Base-by-base conservation (phyloP, 2,797 vertebrate species). In the Phalanger gymnotis region DNA sequence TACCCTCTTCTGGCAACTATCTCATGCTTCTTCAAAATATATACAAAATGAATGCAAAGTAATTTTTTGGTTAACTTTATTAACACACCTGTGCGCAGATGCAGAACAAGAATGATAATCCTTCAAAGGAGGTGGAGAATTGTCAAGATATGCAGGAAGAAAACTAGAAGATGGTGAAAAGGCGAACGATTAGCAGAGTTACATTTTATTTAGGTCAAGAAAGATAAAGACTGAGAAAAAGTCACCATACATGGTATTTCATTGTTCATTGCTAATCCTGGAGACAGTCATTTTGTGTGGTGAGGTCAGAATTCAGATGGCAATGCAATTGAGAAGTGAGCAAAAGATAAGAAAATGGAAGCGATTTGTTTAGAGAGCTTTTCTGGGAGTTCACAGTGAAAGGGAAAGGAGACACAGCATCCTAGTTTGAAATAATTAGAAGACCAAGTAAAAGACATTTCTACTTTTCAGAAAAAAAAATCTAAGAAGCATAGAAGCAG, bases 161-260 rank as follows among this genome's bases (percentile, higher is more conserved):
- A 90, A 92, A 27, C 31, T 16, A 61, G 16, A 16, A 28, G 13
- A 47, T 12, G 13, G 3, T 19, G n/a, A 92, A 58, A 93, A 13
- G 81, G 11, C 30, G 54, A 52, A 12, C 30, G 16, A 81, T 73
- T 12, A 90, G 90, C 28, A 30, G 1, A 34, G 31, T 57, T 52
- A 54, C 57, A 40, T 91, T 52, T 52, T 28, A 87, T 57, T 90
- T 58, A 87, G 10, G 25, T 73, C 6, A 89, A 87, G 52, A 40
- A 93, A 47, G 52, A 31, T 61, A 66, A 61, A 27, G 52, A 93
- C 91, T 93, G 34, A 90, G 47, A 94, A 90, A 53, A 90, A 52
- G 25, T 28, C 57, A 9, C 4, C 58, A 19, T 7, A 91, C 61
- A 34, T 66, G 34, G 4, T 61, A 66, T 66, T 66, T 66, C n/a